A percentile compares a stretch with the other conserved stretches of the same genome.
phyloP scores from a whole-genome alignment of 2,113 vertebrate species.

The Gymnorhina tibicen region DNA sequence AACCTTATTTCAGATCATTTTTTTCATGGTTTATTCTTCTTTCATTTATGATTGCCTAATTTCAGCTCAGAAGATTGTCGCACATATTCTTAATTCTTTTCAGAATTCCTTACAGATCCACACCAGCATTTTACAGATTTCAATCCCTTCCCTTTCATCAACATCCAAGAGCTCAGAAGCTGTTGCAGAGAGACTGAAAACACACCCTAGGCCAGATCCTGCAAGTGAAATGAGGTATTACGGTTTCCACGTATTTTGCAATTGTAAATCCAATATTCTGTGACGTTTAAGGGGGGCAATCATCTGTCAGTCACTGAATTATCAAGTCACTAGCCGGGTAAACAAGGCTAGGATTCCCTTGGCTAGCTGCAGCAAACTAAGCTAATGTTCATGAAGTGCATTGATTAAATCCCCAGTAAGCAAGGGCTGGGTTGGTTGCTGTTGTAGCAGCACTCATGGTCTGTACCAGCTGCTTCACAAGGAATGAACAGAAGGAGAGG shows the following conservation, averaged over 20 bases:
- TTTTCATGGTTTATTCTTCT: not conserved
- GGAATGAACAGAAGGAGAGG: not conserved
- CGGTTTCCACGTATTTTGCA: not conserved
- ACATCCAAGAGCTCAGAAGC: constrained; percentile 36
- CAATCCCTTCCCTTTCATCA: constrained; percentile 67
- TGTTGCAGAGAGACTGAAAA: constrained; percentile 52
- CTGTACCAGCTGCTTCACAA: not conserved
- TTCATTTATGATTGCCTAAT: not conserved
- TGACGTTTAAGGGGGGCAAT: not conserved
- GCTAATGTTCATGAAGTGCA: not conserved
- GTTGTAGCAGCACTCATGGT: not conserved
- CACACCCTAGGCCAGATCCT: constrained; percentile 48
- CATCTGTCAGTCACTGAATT: not conserved
- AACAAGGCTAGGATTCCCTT: not conserved
- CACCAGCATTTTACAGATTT: constrained; percentile 73
- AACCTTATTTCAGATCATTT: not conserved
- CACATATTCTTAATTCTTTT: not conserved
- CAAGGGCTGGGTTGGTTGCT: not conserved
- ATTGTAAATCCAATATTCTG: not conserved
- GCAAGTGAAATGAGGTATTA: constrained; percentile 68
- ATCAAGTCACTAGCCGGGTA: not conserved
- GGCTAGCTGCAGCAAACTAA: not conserved
- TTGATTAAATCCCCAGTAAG: not conserved
- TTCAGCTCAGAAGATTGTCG: not conserved
- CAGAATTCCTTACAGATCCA: constrained; percentile 69